These are phyloP conservation scores for Pogonocherus hispidulus DNA, from an alignment of 2,888 invertebrate genomes.

Conservation along the genomic window DNA sequence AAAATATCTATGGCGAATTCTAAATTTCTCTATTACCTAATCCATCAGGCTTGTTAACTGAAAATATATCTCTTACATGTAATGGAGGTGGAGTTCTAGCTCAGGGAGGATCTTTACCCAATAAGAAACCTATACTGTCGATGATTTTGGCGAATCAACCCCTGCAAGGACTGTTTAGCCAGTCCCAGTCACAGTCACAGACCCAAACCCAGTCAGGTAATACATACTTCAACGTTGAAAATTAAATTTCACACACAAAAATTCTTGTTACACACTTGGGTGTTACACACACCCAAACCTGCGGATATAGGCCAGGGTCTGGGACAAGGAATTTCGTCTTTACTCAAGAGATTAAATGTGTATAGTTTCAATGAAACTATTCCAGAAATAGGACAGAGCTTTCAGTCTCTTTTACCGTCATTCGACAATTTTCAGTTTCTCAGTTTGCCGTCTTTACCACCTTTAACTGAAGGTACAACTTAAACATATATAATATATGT, in stretches of 20 bases:
- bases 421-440: slow-evolving; percentile 52
- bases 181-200: slow-evolving; percentile 40
- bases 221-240: neutral
- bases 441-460: slow-evolving; percentile 32
- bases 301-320: slow-evolving; percentile 52
- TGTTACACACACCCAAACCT: slow-evolving; percentile 50
- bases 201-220: slow-evolving; percentile 36
- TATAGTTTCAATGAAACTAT: slow-evolving; percentile 52
- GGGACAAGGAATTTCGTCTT: slow-evolving; percentile 52
- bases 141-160: slow-evolving; percentile 41
- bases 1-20: no score
- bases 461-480: slow-evolving; percentile 40
- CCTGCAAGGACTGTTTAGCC: slow-evolving; percentile 44
- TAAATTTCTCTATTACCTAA: no score
- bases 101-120: slow-evolving; percentile 19
- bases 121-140: slow-evolving; percentile 36
- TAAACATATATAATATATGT: neutral
- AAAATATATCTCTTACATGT: slow-evolving; percentile 18
- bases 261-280: no score
- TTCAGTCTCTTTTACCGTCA: slow-evolving; percentile 53
- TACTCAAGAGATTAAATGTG: no score
- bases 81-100: slow-evolving; percentile 22
- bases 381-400: slow-evolving; percentile 55
- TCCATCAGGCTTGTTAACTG: no score
- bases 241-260: no score